These are phyloP conservation scores for Crotalus tigris DNA, from an alignment of 2,113 vertebrate species.

Conservation along the genomic window DNA sequence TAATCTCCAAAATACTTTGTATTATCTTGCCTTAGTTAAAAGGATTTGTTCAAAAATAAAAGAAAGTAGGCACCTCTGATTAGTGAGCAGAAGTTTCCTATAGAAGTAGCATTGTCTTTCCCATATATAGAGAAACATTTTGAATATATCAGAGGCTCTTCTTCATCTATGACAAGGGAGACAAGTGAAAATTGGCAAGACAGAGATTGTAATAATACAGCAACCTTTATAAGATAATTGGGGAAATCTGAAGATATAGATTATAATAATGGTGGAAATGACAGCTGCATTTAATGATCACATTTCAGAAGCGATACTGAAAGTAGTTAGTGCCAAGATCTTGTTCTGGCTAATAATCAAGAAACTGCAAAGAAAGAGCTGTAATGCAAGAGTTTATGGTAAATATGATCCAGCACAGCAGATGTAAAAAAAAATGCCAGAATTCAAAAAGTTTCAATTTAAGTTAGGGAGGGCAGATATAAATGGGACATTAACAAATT, in stretches of 20 bases:
- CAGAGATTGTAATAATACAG: not conserved
- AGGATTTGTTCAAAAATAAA: not conserved
- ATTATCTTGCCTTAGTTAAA: not conserved
- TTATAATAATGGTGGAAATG: conserved; percentile 8
- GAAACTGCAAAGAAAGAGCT: conserved; percentile 6
- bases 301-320: conserved; percentile 22
- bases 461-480: not conserved
- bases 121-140: not conserved
- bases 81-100: not conserved
- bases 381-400: conserved; percentile 17
- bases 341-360: conserved; percentile 21
- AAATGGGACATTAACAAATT: not conserved
- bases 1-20: not conserved
- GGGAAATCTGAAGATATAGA: not conserved
- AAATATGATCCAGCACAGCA: conserved; percentile 18
- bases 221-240: conserved; percentile 24
- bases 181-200: not conserved
- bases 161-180: not conserved
- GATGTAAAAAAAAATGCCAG: not conserved
- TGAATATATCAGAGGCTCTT: conserved; percentile 3
- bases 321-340: not conserved
- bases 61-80: not conserved
- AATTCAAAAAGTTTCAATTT: conserved; percentile 9
- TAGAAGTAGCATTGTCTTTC: not conserved
- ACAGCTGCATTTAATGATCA: conserved; percentile 28